Conservation (phyloP, 2,888 invertebrate genomes). For the Athripsodes cinereus region DNA sequence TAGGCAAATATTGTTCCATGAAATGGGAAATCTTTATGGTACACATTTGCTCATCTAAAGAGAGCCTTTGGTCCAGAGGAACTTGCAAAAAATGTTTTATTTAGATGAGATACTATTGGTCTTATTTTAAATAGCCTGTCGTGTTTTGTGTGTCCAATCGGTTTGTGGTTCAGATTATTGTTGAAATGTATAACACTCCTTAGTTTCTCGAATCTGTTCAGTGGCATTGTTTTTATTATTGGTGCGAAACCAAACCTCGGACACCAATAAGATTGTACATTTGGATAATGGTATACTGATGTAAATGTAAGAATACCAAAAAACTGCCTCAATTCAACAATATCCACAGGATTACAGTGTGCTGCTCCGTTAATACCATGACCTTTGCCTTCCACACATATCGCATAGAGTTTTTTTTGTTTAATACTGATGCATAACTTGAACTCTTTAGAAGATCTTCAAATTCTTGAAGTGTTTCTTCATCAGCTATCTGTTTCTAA, state of each 20-base stretch:
- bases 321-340: conserved; percentile 12
- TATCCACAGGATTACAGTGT: not conserved
- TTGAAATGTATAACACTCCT: conserved; percentile 28
- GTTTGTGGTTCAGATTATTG: conserved; percentile 24
- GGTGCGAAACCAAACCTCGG: conserved; percentile 23
- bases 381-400: no score
- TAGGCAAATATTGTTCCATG: conserved; percentile 4
- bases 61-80: conserved; percentile 27
- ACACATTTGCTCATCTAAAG: conserved; percentile 31
- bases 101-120: conserved; percentile 26
- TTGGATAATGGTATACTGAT: conserved; percentile 29
- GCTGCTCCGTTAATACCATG: not conserved
- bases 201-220: conserved; percentile 29
- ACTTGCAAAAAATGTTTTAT: conserved; percentile 22
- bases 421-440: no score
- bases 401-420: no score
- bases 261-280: conserved; percentile 29
- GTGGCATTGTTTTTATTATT: conserved; percentile 28
- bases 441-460: no score
- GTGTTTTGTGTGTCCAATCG: conserved; percentile 17
- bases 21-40: conserved; percentile 19
- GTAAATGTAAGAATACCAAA: conserved; percentile 28
- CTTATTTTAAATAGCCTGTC: conserved; percentile 28
- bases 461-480: no score
- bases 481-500: no score